Percentiles rank a stretch among this genome's conserved stretches.
Evolutionary conservation across 2,888 invertebrate species (phyloP).

Genomic region (Troilus luridus): DNA sequence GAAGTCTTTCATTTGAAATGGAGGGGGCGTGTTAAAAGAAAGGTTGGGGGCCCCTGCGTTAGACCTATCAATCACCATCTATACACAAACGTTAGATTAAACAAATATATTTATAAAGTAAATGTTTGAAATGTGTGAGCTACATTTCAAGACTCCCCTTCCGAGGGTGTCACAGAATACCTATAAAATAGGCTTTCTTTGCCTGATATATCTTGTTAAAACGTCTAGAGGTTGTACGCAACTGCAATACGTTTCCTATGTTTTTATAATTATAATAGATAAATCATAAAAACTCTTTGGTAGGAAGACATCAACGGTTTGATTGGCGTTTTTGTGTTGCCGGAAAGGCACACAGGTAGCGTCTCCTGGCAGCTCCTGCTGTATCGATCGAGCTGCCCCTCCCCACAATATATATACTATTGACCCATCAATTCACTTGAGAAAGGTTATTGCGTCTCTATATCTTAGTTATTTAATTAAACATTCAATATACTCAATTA

Average conservation of each 20-base stretch:
- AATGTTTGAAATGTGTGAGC: no score
- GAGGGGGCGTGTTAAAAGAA: no score
- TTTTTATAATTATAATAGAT: not conserved
- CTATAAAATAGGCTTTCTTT: no score
- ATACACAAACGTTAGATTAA: no score
- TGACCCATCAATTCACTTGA: slow-evolving; percentile 52
- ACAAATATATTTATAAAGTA: no score
- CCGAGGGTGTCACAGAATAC: no score
- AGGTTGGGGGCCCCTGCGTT: no score
- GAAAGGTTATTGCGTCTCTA: slow-evolving; percentile 16
- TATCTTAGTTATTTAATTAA: slow-evolving; percentile 22
- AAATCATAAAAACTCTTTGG: not conserved
- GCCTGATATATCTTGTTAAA: no score
- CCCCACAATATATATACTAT: slow-evolving; percentile 52
- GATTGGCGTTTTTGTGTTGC: not conserved
- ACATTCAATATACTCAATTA: not conserved
- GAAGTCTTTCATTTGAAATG: no score
- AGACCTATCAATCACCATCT: no score
- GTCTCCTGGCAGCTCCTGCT: not conserved
- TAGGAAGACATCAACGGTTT: not conserved
- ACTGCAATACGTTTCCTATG: not conserved
- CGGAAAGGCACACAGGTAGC: slow-evolving; percentile 2
- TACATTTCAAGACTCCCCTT: no score
- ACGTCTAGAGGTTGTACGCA: not conserved
- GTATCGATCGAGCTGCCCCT: not conserved